Evolutionary conservation across 2,797 vertebrate species (phyloP), one percentile per base, ranked within the genome.

Genomic region (Epinephelus malabaricus): DNA sequence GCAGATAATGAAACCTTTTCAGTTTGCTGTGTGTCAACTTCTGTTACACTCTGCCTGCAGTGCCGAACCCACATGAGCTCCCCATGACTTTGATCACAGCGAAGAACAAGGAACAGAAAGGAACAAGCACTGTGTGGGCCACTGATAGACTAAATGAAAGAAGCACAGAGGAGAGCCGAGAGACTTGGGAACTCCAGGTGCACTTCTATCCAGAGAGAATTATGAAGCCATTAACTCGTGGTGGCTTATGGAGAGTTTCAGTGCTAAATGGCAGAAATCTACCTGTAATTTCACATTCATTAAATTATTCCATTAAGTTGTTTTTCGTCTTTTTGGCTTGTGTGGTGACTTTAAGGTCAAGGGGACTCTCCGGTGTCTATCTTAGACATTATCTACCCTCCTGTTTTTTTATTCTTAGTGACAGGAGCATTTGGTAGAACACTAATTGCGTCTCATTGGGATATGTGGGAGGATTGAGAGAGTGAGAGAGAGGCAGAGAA

Each of bases 361-460:
- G 12, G 4, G 25, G 59, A 71, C 64, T 66, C 45, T 3, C 34
- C 27, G 2, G 54, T 53, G 62, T 23, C 45, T 14, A 59, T 68
- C 45, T 81, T 72, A 77, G 54, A 70, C 43, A 6, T 21, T 51
- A n/a, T 60, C 66, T 64, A 14, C 27, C 74, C 50, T 54, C 40
- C 14, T 63, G 40, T 63, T 66, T 85, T 76, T 79, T 80, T 73
- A 64, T 79, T 72, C 60, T 51, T 19, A 56, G 62, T 55, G 84
- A 85, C 76, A 70, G 69, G 4, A 84, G 63, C 49, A 50, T 86
- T 85, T 74, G 68, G 38, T 59, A 49, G 53, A 84, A 85, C 69
- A 72, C 68, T 93, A 88, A 93, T 91, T 91, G 87, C 10, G 34
- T 89, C 89, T 89, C 87, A 0, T 84, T 65, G 88, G 92, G 64